Percentiles rank a stretch among this genome's conserved stretches.
These are phyloP conservation scores for Rhimphoctona megacephalus DNA, from an alignment of 2,888 invertebrate genomes.

Conservation along the genomic window DNA sequence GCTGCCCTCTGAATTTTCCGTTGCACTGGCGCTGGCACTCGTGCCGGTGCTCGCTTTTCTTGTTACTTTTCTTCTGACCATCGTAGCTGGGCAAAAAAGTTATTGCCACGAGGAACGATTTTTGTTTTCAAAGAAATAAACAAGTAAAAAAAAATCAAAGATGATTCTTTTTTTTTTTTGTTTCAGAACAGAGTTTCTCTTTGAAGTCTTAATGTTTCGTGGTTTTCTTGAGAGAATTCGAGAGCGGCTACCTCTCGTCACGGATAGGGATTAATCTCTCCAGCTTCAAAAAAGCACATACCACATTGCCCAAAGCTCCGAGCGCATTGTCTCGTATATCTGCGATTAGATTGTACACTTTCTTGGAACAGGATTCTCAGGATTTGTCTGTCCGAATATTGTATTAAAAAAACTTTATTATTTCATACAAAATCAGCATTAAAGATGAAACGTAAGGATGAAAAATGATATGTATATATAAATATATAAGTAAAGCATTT, in stretches of 20 bases:
- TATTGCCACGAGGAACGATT: constrained; percentile 2
- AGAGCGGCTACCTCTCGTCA: constrained; percentile 49
- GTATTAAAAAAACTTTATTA: constrained; percentile 3
- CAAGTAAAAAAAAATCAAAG: neutral
- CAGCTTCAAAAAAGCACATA: constrained; percentile 56
- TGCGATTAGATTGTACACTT: constrained; percentile 54
- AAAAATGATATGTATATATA: neutral
- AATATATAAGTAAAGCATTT: neutral
- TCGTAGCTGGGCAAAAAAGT: constrained; percentile 64
- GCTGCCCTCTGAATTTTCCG: constrained; percentile 76
- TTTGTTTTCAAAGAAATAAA: neutral
- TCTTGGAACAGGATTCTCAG: constrained; percentile 40
- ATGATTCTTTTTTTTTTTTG: constrained; percentile 5
- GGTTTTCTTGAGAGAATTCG: constrained; percentile 30
- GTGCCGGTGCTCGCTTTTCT: constrained; percentile 77
- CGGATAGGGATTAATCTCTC: constrained; percentile 11
- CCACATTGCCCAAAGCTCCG: constrained; percentile 50
- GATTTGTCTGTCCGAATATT: constrained; percentile 29
- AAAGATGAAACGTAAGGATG: neutral
- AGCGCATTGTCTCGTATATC: constrained; percentile 44
- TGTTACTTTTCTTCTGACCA: constrained; percentile 80
- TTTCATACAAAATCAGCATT: neutral
- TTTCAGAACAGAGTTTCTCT: neutral
- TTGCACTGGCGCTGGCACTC: constrained; percentile 74
- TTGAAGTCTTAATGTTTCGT: neutral